Conservation (phyloP, 1,140 invertebrate species). For the Cotesia glomerata region DNA sequence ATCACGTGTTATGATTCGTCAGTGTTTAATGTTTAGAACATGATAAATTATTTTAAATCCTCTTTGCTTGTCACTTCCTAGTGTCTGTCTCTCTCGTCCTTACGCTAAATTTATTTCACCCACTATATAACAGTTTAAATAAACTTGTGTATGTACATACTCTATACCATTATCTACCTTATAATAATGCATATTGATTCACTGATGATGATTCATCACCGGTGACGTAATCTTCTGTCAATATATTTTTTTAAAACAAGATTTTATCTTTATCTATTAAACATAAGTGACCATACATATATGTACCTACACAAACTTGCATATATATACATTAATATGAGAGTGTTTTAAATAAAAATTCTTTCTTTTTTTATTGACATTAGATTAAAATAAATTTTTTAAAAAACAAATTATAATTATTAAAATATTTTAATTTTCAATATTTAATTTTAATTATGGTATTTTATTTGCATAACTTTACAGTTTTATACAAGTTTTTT, state of each 20-base stretch:
- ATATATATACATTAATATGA: no score
- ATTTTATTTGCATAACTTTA: no score
- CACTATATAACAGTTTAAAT: no score
- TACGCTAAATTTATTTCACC: background rate
- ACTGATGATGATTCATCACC: conserved; percentile 17
- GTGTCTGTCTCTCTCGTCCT: background rate
- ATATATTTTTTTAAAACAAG: background rate
- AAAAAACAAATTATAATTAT: no score
- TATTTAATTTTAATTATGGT: no score
- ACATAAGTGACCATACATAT: background rate
- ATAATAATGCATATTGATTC: conserved; percentile 22
- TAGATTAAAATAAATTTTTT: no score
- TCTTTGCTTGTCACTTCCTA: background rate
- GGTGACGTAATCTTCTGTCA: conserved; percentile 24
- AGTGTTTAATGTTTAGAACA: background rate
- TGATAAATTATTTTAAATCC: conserved; percentile 2
- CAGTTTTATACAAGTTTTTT: no score
- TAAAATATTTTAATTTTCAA: no score
- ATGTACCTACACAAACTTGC: background rate
- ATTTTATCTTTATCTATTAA: background rate
- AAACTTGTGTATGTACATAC: background rate
- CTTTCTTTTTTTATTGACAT: no score
- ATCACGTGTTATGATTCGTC: background rate
- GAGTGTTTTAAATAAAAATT: no score
- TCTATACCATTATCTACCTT: background rate